Evolutionary conservation across 2,797 vertebrate species (phyloP).

Genomic region (Eulemur rubriventer): DNA sequence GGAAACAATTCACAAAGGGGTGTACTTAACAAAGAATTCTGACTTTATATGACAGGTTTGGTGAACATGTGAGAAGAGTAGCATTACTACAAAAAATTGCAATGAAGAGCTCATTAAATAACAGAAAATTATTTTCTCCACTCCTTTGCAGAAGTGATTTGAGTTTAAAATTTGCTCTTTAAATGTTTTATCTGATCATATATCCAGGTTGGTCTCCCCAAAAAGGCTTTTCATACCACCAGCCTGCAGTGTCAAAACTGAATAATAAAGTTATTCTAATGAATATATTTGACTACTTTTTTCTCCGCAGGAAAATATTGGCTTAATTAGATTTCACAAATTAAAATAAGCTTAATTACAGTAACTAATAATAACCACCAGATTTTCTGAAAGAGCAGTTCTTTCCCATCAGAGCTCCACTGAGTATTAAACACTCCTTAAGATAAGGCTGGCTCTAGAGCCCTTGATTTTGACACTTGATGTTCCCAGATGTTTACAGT

Average conservation of each 20-base stretch:
- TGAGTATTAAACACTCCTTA: neutral
- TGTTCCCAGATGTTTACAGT: neutral
- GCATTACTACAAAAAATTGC: neutral
- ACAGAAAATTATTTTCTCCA: neutral
- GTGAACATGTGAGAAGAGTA: neutral
- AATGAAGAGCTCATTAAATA: neutral
- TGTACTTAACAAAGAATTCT: neutral
- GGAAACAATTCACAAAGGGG: neutral
- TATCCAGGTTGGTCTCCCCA: neutral
- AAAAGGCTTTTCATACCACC: neutral
- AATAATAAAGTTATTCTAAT: neutral
- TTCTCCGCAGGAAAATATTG: neutral
- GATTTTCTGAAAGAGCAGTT: neutral
- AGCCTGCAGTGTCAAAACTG: neutral
- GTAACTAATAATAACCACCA: neutral
- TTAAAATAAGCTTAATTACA: conserved; percentile 21
- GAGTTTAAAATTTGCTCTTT: neutral
- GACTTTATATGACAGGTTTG: neutral
- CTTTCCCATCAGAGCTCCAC: neutral
- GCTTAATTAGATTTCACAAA: neutral
- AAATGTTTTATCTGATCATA: neutral
- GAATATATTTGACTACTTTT: neutral
- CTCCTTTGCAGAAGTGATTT: neutral
- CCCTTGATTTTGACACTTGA: neutral
- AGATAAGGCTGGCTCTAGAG: neutral